Evolutionary conservation across 23 tunicate species (phyloP).

Genomic region (Styela clava): DNA sequence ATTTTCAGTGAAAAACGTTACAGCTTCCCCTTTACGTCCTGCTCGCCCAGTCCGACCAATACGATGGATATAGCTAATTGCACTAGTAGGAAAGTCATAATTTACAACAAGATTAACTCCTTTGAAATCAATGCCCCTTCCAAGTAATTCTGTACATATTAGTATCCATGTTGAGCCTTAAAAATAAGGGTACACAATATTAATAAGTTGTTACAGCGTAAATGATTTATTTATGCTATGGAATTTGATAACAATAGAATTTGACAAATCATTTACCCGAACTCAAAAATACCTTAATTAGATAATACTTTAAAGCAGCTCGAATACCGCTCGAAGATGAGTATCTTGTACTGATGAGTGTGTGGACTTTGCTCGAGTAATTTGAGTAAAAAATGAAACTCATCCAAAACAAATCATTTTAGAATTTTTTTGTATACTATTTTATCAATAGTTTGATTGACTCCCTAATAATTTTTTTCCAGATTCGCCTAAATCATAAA

Average conservation of each 20-base stretch:
- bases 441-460: neutral
- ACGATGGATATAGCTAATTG: slow-evolving; percentile 88
- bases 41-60: slow-evolving; percentile 95
- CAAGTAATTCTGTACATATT: slow-evolving; percentile 83
- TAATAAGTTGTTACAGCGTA: no score
- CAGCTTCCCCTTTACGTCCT: slow-evolving; percentile 77
- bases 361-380: no score
- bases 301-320: no score
- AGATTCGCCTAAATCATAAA: neutral
- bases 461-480: neutral
- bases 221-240: no score
- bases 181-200: neutral
- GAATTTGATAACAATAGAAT: no score
- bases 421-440: no score
- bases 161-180: slow-evolving; percentile 67
- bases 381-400: no score
- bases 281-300: no score
- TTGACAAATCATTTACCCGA: no score
- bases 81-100: slow-evolving; percentile 87
- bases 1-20: slow-evolving; percentile 84
- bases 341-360: no score
- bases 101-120: slow-evolving; percentile 80
- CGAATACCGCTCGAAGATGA: no score
- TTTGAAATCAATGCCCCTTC: slow-evolving; percentile 91
- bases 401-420: no score